Evolutionary conservation across 2,113 vertebrate species (phyloP), one percentile per base, ranked within the genome.

Genomic region (Ictidomys tridecemlineatus): DNA sequence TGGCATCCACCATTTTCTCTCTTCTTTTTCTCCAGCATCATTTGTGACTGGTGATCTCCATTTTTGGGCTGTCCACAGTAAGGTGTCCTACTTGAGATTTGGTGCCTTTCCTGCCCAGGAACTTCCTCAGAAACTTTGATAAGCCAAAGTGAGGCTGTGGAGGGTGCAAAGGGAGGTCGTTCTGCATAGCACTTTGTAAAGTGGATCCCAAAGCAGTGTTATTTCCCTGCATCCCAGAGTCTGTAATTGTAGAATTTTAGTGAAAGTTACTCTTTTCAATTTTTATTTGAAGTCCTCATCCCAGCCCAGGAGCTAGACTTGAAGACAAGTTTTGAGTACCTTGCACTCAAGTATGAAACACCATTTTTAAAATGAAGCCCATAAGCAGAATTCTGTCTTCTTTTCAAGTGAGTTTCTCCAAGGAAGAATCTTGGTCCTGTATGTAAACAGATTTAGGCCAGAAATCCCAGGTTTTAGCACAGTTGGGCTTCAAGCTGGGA

Each of bases 401-500:
- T 72, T 76, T 80, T 92, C 58, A 82, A 91, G n/a, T 56, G 18
- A 69, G 4, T n/a, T 53, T 94, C 85, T 94, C 34, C 45, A 32
- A 72, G 77, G 17, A 91, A 48, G 5, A 76, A 42, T 89, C 63
- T 93, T 70, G 16, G 24, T 85, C 30, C 34, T 28, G n/a, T 12
- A 22, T n/a, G 51, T 42, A 61, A 73, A 78, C 13, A 85, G 14
- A 74, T 48, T 70, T n/a, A 28, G 34, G 11, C 9, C 77, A 84
- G 42, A 84, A 93, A 74, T 93, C n/a, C 17, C 58, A 95, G 32
- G 51, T 51, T 5, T 79, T 86, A 79, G 28, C 56, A 58, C 42
- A 92, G 6, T 91, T 74, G 90, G 82, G 28, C 18, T 78, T 77
- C 76, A 95, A 94, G n/a, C 10, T 76, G 79, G 28, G 56, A 80